Base-by-base conservation (phyloP, 2,113 vertebrate species). In the Tragelaphus imberbis region DNA sequence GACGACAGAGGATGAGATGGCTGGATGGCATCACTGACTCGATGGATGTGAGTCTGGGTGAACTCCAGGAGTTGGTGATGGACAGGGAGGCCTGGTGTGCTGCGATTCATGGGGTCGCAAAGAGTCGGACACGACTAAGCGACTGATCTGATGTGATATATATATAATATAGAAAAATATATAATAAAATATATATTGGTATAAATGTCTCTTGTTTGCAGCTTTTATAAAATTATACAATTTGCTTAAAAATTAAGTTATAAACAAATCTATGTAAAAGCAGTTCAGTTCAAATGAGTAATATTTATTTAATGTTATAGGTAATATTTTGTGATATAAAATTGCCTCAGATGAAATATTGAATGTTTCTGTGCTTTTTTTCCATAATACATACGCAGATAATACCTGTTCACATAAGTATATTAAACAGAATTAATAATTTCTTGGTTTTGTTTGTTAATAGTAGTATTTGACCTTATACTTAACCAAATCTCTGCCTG, bases 391-490 rank as follows among this genome's bases (percentile, higher is more conserved):
- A 58, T 91, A 65, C n/a, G 6, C 49, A 93, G 58, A 84, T 33
- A 68, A 71, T 85, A 19, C 13, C 3, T n/a, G 2, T 63, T 90
- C 13, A 81, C 9, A 15, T 36, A 93, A 80, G 3, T 21, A 15
- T 90, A 63, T 44, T n/a, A 33, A 25, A 53, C 21, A 87, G 36
- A 80, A 84, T 91, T 65, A 91, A 71, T 75, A 28, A 21, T 86
- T 85, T 93, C 40, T 84, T 96, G 7, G 5, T 71, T 94, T 94
- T 89, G 14, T 84, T 82, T 95, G 33, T 91, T 94, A 95, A 44
- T 59, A 61, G 59, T 97, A 51, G 40, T 79, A 89, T 87, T 90
- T 88, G 47, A 85, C 23, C 16, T 79, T 14, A 61, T 33, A 19
- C 13, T 61, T 84, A 75, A 95, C 6, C 33, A 88, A 84, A 90